Conservation (phyloP, 2,797 vertebrate species). For the Crocidura indochinensis region DNA sequence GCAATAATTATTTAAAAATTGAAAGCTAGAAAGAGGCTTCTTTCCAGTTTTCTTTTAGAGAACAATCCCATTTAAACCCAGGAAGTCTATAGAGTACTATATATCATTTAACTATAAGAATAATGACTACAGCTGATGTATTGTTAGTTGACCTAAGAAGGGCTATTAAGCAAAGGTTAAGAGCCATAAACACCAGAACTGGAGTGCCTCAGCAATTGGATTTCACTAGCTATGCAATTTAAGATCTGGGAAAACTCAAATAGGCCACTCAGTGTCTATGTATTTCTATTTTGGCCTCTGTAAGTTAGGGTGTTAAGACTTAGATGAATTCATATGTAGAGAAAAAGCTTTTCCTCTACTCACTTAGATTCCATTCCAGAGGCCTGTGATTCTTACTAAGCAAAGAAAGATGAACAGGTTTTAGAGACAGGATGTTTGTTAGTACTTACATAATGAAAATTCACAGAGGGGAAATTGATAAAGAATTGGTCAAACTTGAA, state of each 20-base stretch:
- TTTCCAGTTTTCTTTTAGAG: slow-evolving; percentile 28
- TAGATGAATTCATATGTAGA: background rate
- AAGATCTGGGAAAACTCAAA: slow-evolving; percentile 17
- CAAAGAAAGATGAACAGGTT: background rate
- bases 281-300: slow-evolving; percentile 10
- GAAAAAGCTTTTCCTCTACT: background rate
- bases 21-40: background rate
- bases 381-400: background rate
- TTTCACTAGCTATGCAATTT: background rate
- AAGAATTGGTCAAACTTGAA: slow-evolving; percentile 31
- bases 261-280: slow-evolving; percentile 21
- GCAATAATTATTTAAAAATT: background rate
- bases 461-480: slow-evolving; percentile 10
- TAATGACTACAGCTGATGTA: background rate
- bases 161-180: slow-evolving; percentile 6
- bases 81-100: background rate
- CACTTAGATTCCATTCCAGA: background rate
- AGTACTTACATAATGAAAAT: background rate
- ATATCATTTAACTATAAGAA: background rate
- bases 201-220: background rate
- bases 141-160: slow-evolving; percentile 19
- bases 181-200: background rate
- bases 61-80: slow-evolving; percentile 39
- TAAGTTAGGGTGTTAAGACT: background rate
- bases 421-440: background rate